Conservation (phyloP, 2,113 vertebrate genomes). For the Xiphophorus hellerii region DNA sequence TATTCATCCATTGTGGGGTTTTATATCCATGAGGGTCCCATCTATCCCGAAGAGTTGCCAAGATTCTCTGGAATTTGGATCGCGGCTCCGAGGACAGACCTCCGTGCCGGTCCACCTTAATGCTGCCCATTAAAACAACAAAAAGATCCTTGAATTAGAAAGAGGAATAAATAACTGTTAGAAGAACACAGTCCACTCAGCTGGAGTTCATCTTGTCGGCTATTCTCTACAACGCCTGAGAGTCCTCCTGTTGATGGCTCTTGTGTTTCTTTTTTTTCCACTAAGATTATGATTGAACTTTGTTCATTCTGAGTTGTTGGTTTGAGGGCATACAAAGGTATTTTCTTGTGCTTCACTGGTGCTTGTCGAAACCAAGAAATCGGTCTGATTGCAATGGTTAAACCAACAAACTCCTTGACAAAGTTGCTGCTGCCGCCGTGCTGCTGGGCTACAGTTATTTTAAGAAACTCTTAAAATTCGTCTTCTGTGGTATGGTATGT, state of each 20-base stretch:
- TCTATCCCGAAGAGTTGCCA: slow-evolving; percentile 80
- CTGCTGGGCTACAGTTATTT: neutral
- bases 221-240: slow-evolving; percentile 20
- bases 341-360: slow-evolving; percentile 4
- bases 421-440: neutral
- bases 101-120: slow-evolving; percentile 61
- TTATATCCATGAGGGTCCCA: slow-evolving; percentile 81
- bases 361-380: slow-evolving; percentile 31
- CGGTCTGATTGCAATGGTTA: slow-evolving; percentile 21
- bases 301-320: slow-evolving; percentile 18
- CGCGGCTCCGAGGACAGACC: slow-evolving; percentile 61
- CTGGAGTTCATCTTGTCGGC: slow-evolving; percentile 61
- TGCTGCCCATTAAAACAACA: slow-evolving; percentile 62
- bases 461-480: neutral
- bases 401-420: neutral
- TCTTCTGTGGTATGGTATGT: neutral
- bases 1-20: slow-evolving; percentile 82
- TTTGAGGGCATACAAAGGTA: slow-evolving; percentile 21
- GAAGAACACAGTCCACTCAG: slow-evolving; percentile 56
- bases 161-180: slow-evolving; percentile 74
- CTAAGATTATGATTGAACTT: slow-evolving; percentile 46
- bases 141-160: slow-evolving; percentile 67
- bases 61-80: slow-evolving; percentile 79
- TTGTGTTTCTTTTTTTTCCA: slow-evolving; percentile 2
- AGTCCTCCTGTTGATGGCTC: slow-evolving; percentile 35